Evolutionary conservation across 2,113 vertebrate species (phyloP).

Genomic region (Microcebus murinus): DNA sequence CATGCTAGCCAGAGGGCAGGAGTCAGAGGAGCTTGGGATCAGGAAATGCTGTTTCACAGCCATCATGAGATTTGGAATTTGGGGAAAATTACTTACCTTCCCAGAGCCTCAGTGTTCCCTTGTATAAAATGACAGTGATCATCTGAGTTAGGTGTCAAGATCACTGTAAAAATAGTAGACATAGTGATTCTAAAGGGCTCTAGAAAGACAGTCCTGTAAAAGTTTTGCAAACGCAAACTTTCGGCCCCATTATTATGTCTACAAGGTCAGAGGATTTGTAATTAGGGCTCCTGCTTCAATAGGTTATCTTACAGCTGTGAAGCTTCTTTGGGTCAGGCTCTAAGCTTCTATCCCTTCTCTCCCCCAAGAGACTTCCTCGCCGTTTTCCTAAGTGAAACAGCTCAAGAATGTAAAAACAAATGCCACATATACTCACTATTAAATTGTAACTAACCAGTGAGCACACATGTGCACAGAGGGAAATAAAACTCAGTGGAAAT

Average conservation of each 20-base stretch:
- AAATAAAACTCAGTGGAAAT: too few relatives aligned
- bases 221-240: too few relatives aligned
- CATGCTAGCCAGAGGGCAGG: not conserved
- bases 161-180: not conserved
- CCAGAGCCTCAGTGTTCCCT: not conserved
- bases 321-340: not conserved
- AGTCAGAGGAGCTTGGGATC: not conserved
- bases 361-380: not conserved
- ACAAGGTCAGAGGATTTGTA: not conserved
- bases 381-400: too few relatives aligned
- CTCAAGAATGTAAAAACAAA: too few relatives aligned
- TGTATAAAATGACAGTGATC: not conserved
- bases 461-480: too few relatives aligned
- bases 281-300: not conserved
- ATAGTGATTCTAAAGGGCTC: not conserved
- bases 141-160: not conserved
- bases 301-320: not conserved
- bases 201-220: not conserved
- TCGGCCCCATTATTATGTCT: fast-evolving
- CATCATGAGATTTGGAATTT: not conserved
- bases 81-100: not conserved
- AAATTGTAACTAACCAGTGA: too few relatives aligned
- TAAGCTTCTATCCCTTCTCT: not conserved
- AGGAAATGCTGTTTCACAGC: not conserved
- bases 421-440: too few relatives aligned